phyloP scores from a whole-genome alignment of 2,113 vertebrate genomes.

The Lathamus discolor region DNA sequence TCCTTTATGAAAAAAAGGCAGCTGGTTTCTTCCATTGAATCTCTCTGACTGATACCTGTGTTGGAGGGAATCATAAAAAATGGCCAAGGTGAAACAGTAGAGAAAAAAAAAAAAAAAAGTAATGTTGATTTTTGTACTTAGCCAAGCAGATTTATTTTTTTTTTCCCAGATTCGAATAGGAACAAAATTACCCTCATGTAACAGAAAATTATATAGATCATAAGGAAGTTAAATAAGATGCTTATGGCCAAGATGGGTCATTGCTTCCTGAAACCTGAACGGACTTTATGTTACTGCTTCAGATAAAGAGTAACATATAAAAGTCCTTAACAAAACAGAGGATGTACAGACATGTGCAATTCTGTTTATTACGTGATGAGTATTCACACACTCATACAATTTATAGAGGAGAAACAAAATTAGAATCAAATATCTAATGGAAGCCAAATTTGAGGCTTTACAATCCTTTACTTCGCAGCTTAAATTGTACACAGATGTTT shows the following conservation, averaged over 20 bases:
- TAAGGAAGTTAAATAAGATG: neutral
- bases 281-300: neutral
- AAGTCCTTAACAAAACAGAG: neutral
- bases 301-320: neutral
- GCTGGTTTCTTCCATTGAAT: neutral
- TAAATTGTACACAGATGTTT: neutral
- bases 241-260: neutral
- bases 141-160: neutral
- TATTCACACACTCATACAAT: neutral
- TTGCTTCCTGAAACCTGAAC: neutral
- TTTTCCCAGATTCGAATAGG: neutral
- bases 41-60: neutral
- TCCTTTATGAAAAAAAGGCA: neutral
- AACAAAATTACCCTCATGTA: neutral
- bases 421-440: neutral
- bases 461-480: neutral
- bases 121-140: neutral
- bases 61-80: neutral
- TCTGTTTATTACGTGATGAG: neutral
- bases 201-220: neutral
- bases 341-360: rapidly evolving
- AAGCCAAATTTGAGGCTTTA: neutral
- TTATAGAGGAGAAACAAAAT: neutral
- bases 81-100: neutral
- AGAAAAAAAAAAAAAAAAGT: neutral